Base-by-base conservation (phyloP, 2,888 invertebrate species). In the Coleophora flavipennella region DNA sequence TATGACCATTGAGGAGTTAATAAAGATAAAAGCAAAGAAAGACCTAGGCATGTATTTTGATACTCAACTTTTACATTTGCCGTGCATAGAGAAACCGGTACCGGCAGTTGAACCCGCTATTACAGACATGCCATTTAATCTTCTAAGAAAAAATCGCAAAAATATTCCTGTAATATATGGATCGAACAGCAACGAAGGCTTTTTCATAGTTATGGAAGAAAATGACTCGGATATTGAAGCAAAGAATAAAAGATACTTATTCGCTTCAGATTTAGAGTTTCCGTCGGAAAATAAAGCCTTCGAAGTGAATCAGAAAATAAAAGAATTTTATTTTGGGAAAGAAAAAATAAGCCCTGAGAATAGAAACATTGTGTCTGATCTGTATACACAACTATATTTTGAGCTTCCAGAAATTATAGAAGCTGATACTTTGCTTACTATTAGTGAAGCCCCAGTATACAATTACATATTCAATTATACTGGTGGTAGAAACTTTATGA, bases 331-430 rank as follows among this genome's bases (percentile, higher is more conserved):
- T 13, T 75, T 87, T 36, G 72, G 66, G 41, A 65, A 69, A 56
- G 80, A 85, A 36, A 72, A 26, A 57, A 80, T 66, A 53, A 84
- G 45, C 69, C 69, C 62, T 62, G 71, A 57, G 36, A 67, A 44
- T 42, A 63, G 56, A 56, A 67, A 55, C 62, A 79, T 67, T 58
- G 54, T 74, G 27, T 55, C 68, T 4, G 65, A 74, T 38, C 40
- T 80, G 1, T 76, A 77, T 38, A 77, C 79, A 0, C 67, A 81
- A n/a, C 43, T 76, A 2, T 81, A 79, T 53, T 83, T 83, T 48
- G 80, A 76, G 48, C 46, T 67, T n/a, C 81, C 83, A 1, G 48
- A 62, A 13, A 57, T 73, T 35, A 53, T 80, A 11, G 83, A 84
- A 50, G 53, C 69, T 1, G 66, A 73, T 44, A 35, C 55, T 1